Evolutionary conservation across 2,797 vertebrate genomes (phyloP).

Genomic region (Myotis planiceps): DNA sequence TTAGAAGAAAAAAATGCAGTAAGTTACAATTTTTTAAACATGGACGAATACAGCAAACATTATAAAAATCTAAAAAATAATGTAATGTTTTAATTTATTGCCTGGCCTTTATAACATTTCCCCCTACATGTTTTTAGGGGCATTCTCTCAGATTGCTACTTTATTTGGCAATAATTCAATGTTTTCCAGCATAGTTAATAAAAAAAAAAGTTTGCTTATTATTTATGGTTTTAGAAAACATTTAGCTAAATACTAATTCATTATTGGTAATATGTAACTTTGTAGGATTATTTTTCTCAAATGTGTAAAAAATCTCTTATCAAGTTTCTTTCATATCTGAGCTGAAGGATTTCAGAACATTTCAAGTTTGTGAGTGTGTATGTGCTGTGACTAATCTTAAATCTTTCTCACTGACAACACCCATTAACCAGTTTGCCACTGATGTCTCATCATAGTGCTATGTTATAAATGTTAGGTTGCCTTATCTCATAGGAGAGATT

Average conservation of each 20-base stretch:
- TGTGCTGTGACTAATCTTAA: neutral
- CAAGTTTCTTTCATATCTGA: neutral
- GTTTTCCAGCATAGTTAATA: neutral
- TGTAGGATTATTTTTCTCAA: neutral
- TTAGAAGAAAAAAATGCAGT: neutral
- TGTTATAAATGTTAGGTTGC: neutral
- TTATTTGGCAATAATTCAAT: slow-evolving; percentile 17
- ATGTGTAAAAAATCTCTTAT: neutral
- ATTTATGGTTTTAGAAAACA: neutral
- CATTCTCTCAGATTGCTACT: neutral
- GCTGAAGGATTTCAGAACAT: slow-evolving; percentile 37
- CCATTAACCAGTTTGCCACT: neutral
- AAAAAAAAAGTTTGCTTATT: neutral
- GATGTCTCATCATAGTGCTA: neutral
- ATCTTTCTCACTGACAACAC: slow-evolving; percentile 12
- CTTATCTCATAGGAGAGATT: neutral
- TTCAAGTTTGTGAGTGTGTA: neutral
- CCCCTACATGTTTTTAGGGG: neutral
- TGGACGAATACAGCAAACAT: neutral
- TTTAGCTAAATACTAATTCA: neutral
- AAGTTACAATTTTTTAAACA: neutral
- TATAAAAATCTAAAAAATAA: neutral
- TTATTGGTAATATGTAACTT: neutral
- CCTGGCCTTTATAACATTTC: neutral
- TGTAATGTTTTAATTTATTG: neutral